Base-by-base conservation (phyloP, 64 coral and sea anemone genomes). In the Acropora yongei region DNA sequence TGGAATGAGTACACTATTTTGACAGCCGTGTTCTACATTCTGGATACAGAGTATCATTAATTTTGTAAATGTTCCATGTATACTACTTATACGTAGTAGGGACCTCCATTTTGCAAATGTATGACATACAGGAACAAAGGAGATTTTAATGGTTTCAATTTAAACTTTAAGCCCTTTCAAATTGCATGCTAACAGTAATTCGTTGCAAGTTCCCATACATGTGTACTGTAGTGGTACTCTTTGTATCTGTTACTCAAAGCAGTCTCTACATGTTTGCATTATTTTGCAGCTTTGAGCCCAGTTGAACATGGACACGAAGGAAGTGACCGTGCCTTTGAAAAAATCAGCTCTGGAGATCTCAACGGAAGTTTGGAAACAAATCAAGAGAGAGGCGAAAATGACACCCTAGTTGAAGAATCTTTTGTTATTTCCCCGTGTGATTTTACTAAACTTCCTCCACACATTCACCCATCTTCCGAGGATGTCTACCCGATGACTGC, bases 401-500 rank as follows among this genome's bases (percentile, higher is more conserved):
- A 14, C 41, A 19, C 12, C 11, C 72, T 49, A 42, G 1, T 0
- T 20, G 68, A 48, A 4, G 76, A 67, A 65, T 0, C 7, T 53
- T 76, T 65, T 39, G 0, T 5, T 48, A 20, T 94, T 13, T 49
- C 3, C 47, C 46, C 39, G 20, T 61, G 68, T 17, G 87, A 94
- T 19, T 4, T 7, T 48, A 76, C 44, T 44, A 94, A 90, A 76
- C 72, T 94, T 17, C 92, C 80, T 2, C 63, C 58, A 20, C 80
- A 94, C 57, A 89, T 89, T 47, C 0, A 9, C 3, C 57, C 57
- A 44, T 49, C 83, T 20, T 82, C 88, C 42, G 8, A 44, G 0
- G 55, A 89, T 0, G 79, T 94, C 10, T 94, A 94, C 72, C 92
- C 80, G 7, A 94, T 94, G 92, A 84, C 3, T 16, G 81, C 43